phyloP scores from a whole-genome alignment of 2,888 invertebrate genomes.

The Nematopogon swammerdamellus region DNA sequence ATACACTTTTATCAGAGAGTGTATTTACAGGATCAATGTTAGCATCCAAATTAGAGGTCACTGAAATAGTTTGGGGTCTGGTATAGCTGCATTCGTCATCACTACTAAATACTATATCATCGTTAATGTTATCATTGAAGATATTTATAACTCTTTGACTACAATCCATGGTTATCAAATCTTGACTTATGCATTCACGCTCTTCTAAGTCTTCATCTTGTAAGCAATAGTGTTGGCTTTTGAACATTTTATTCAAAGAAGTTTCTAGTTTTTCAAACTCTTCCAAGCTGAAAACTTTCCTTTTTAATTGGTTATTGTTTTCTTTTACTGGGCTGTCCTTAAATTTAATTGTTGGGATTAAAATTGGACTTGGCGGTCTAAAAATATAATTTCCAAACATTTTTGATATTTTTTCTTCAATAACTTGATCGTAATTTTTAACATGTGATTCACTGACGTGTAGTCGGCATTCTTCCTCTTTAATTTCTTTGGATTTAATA shows the following conservation, averaged over 20 bases:
- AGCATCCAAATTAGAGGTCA: too few species aligned
- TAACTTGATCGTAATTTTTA: too few species aligned
- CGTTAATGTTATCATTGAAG: constrained; percentile 16
- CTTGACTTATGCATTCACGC: too few species aligned
- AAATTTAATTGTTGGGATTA: background rate
- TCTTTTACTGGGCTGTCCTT: background rate
- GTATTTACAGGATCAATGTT: too few species aligned
- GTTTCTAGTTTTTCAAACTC: constrained; percentile 38
- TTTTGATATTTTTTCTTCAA: too few species aligned
- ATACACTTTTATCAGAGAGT: too few species aligned
- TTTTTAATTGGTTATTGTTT: background rate
- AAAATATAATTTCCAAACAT: background rate
- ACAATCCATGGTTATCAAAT: too few species aligned
- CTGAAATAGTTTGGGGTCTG: too few species aligned
- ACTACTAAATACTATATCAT: constrained; percentile 40
- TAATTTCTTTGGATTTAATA: too few species aligned
- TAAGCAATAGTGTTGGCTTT: background rate
- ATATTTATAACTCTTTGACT: background rate
- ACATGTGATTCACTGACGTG: too few species aligned
- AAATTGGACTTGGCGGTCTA: constrained; percentile 1
- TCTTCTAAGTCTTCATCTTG: too few species aligned
- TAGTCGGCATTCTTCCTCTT: too few species aligned
- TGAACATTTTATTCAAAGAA: background rate
- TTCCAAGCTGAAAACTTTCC: constrained; percentile 22
- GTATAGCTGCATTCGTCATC: constrained; percentile 45